Evolutionary conservation across 2,113 vertebrate species (phyloP).

Genomic region (Sakesphorus luctuosus): DNA sequence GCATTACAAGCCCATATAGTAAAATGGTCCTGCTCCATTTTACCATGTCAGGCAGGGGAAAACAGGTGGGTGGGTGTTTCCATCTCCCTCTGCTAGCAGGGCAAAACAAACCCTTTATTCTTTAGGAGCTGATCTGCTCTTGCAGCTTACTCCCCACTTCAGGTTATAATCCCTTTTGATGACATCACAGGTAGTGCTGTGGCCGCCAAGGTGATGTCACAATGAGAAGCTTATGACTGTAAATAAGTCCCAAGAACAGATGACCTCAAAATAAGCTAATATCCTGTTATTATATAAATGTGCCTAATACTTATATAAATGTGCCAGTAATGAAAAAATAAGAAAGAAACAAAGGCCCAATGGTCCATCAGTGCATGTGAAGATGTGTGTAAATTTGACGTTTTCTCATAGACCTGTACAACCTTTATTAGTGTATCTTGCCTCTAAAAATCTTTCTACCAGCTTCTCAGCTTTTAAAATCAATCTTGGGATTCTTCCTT

Average conservation of each 20-base stretch:
- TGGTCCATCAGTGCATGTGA: background rate
- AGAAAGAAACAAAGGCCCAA: background rate
- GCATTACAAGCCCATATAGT: background rate
- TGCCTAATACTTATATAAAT: constrained; percentile 6
- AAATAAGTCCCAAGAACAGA: constrained; percentile 8
- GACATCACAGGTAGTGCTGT: constrained; percentile 32
- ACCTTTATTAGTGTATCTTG: background rate
- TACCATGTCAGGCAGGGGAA: background rate
- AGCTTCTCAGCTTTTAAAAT: background rate
- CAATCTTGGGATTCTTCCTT: background rate
- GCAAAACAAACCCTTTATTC: constrained; percentile 31
- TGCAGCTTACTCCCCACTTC: background rate
- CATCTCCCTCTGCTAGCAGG: background rate
- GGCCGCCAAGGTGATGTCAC: constrained; percentile 30
- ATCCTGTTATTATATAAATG: constrained; percentile 32
- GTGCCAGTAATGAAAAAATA: background rate
- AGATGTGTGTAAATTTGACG: background rate
- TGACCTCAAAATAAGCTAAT: constrained; percentile 32
- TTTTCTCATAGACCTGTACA: background rate
- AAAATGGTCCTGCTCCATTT: background rate
- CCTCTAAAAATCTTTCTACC: background rate
- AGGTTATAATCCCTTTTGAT: constrained; percentile 28
- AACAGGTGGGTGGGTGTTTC: background rate
- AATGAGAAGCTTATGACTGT: constrained; percentile 27
- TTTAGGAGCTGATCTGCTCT: background rate